Evolutionary conservation across 2,797 vertebrate genomes (phyloP).

Genomic region (Oryzias dopingdopingensis): DNA sequence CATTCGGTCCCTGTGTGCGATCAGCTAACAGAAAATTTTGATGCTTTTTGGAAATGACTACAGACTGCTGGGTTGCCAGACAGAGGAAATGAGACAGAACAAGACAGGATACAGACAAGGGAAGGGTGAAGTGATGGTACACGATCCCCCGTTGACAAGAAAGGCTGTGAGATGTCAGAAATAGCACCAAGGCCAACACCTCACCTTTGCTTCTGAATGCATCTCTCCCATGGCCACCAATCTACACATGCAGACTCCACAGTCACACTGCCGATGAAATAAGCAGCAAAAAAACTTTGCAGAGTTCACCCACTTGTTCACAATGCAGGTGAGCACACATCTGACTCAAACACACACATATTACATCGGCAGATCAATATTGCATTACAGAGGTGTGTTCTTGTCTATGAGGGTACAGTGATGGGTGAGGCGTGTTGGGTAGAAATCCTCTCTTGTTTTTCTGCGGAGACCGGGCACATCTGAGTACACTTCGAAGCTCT

Average conservation of each 20-base stretch:
- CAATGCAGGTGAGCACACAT: slow-evolving; percentile 25
- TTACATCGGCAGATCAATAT: slow-evolving; percentile 71
- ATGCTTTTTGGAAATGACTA: slow-evolving; percentile 4
- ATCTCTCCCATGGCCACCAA: slow-evolving; percentile 44
- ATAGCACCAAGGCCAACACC: slow-evolving; percentile 70
- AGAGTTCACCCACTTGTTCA: slow-evolving; percentile 38
- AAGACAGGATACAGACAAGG: slow-evolving; percentile 23
- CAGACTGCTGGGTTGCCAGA: slow-evolving; percentile 15
- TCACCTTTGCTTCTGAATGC: slow-evolving; percentile 69
- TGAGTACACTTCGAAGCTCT: slow-evolving; percentile 59
- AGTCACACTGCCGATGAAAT: slow-evolving; percentile 31
- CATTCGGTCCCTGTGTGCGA: not conserved
- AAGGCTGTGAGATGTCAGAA: slow-evolving; percentile 64
- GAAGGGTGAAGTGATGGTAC: slow-evolving; percentile 44
- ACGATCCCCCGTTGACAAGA: slow-evolving; percentile 32
- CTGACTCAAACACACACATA: slow-evolving; percentile 36
- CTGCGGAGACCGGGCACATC: slow-evolving; percentile 55
- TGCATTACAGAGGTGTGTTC: slow-evolving; percentile 71
- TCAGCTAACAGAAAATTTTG: not conserved
- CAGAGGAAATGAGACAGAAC: slow-evolving; percentile 24
- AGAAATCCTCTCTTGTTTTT: slow-evolving; percentile 47
- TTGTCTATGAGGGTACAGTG: slow-evolving; percentile 64
- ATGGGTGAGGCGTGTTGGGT: slow-evolving; percentile 61
- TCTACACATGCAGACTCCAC: slow-evolving; percentile 21
- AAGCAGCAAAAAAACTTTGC: slow-evolving; percentile 34